Evolutionary conservation across 2,888 invertebrate genomes (phyloP).

Genomic region (Campaea margaritaria): DNA sequence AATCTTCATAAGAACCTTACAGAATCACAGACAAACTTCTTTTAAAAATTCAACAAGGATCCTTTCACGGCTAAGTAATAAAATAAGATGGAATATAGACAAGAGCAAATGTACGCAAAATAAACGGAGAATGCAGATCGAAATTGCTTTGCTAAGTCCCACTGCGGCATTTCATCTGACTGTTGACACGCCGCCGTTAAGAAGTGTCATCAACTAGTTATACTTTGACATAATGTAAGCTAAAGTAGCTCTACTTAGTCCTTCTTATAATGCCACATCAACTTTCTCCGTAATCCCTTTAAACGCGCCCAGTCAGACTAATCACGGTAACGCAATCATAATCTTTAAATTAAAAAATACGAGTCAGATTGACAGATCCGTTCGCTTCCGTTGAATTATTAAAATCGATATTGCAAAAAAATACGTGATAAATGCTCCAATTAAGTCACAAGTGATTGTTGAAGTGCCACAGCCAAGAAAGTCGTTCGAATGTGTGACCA

Average conservation of each 20-base stretch:
- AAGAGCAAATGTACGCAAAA: no score
- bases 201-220: slow-evolving; percentile 8
- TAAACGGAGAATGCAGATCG: no score
- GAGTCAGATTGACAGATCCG: slow-evolving; percentile 63
- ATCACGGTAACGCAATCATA: slow-evolving; percentile 47
- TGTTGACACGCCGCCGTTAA: slow-evolving; percentile 1
- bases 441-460: slow-evolving; percentile 66
- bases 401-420: slow-evolving; percentile 55
- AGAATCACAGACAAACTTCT: no score
- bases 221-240: neutral
- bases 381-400: slow-evolving; percentile 48
- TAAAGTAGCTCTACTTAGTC: slow-evolving; percentile 13
- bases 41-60: no score
- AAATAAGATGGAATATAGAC: no score
- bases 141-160: no score
- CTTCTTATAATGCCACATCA: slow-evolving; percentile 25
- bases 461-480: slow-evolving; percentile 56
- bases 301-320: slow-evolving; percentile 40
- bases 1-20: no score
- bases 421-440: slow-evolving; percentile 60
- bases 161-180: no score
- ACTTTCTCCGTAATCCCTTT: slow-evolving; percentile 64
- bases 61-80: no score
- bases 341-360: slow-evolving; percentile 54
- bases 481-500: slow-evolving; percentile 42